Conservation (phyloP, 2,888 invertebrate species). For the Petrophora chlorosata region DNA sequence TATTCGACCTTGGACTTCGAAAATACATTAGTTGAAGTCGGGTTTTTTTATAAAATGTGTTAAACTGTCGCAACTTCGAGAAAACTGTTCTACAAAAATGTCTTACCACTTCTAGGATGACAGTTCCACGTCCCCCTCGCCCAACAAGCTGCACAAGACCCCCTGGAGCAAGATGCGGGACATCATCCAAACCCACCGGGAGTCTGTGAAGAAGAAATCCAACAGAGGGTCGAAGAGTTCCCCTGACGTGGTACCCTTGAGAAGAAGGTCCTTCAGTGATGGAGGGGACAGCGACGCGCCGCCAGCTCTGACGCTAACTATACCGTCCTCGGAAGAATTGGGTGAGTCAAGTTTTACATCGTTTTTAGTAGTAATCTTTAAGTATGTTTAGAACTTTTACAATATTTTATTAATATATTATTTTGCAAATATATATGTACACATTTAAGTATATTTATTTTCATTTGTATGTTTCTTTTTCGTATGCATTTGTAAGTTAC, state of each 20-base stretch:
- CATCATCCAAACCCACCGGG: constrained; percentile 88
- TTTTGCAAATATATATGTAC: no score
- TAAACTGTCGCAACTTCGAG: no score
- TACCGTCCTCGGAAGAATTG: constrained; percentile 85
- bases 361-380: no score
- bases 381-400: no score
- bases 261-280: constrained; percentile 74
- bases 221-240: constrained; percentile 69
- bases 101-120: constrained; percentile 61
- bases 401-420: no score
- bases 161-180: constrained; percentile 91
- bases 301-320: constrained; percentile 83
- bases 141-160: constrained; percentile 85
- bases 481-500: no score
- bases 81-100: background rate
- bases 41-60: no score
- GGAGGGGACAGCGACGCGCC: constrained; percentile 77
- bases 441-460: no score
- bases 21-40: no score
- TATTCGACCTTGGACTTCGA: no score
- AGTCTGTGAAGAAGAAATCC: constrained; percentile 85
- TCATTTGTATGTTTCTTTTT: no score
- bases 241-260: constrained; percentile 65
- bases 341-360: no score
- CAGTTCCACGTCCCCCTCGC: constrained; percentile 77